Evolutionary conservation across 1,140 invertebrate species (phyloP), one percentile per base, ranked within the genome.

Genomic region (Paramacrobiotus metropolitanus): DNA sequence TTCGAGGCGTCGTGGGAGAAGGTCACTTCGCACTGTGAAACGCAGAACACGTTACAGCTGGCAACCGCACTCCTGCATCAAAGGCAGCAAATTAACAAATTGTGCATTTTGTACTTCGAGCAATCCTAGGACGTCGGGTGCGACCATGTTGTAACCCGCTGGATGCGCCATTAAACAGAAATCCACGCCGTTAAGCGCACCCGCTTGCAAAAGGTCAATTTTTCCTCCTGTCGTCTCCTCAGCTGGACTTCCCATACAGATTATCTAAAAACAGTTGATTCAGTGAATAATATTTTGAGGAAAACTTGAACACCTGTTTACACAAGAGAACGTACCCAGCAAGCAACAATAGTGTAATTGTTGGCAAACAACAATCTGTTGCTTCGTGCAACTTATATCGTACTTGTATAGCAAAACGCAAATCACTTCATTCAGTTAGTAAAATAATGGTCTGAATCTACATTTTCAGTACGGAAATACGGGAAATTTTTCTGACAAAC

Each of bases 161-260:
- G 48, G 48, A 55, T 55, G 48, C 15, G 24, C 48, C 48, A 55
- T 55, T 24, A 55, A 20, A 24, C 48, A 55, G 24, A 55, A 55
- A 24, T 55, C 48, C 15, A 55, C 24, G 4, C 15, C 15, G 15
- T 9, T 9, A 24, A 55, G 28, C 15, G 48, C 48, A 20, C 24
- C 48, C 15, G 24, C 24, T 9, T 20, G 15, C 9, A 55, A 28
- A 24, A 55, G 48, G 24, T 55, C 48, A 24, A 55, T 55, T 24
- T 55, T 55, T 55, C 48, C 48, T 9, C 48, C 48, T 24, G 48
- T 20, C 15, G 48, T 55, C 24, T 55, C 48, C 24, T 55, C 48
- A 55, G 48, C 48, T 4, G 48, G 48, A 20, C 15, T 20, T 20
- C 48, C 48, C 9, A 55, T 9, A 55, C 48, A 55, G 15, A 55